Percentiles rank a stretch among this genome's conserved stretches.
phyloP scores from a whole-genome alignment of 1,140 invertebrate genomes.

The Ptiloglossa arizonensis region DNA sequence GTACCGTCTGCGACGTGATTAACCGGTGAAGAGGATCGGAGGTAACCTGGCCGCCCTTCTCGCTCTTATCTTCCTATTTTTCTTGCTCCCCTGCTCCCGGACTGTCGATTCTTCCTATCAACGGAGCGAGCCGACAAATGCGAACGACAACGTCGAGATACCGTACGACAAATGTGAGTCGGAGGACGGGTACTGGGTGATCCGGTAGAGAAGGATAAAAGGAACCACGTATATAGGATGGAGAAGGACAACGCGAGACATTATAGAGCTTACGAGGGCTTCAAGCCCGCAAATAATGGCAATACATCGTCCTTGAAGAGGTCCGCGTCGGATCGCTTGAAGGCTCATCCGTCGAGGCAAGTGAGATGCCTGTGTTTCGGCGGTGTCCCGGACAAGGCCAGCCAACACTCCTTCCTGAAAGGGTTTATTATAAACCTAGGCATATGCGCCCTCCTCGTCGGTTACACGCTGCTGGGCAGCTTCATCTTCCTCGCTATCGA shows the following conservation, averaged over 20 bases:
- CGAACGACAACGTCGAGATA: constrained; percentile 23
- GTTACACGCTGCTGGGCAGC: constrained; percentile 94
- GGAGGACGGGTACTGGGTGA: constrained; percentile 38
- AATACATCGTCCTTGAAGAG: constrained; percentile 81
- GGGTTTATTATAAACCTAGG: constrained; percentile 93
- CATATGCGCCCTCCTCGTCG: constrained; percentile 92
- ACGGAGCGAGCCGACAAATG: constrained; percentile 23
- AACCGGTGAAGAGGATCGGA: constrained; percentile 2
- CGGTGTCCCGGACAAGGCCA: constrained; percentile 83
- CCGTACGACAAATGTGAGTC: constrained; percentile 44
- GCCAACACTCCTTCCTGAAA: constrained; percentile 85
- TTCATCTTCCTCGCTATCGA: constrained; percentile 96
- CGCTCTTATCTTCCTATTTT: constrained; percentile 12
- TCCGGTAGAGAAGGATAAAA: constrained; percentile 15
- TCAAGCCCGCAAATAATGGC: constrained; percentile 80
- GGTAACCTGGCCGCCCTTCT: too few species aligned
- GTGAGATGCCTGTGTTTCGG: constrained; percentile 86
- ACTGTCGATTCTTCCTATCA: not conserved
- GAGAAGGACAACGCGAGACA: constrained; percentile 76
- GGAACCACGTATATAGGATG: constrained; percentile 57
- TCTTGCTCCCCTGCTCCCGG: not conserved
- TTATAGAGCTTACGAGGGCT: constrained; percentile 78
- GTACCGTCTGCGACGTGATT: too few species aligned
- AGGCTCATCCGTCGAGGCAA: constrained; percentile 68
- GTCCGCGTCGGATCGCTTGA: constrained; percentile 54